Conservation (phyloP, 2,113 vertebrate genomes). For the Gymnogyps californianus region DNA sequence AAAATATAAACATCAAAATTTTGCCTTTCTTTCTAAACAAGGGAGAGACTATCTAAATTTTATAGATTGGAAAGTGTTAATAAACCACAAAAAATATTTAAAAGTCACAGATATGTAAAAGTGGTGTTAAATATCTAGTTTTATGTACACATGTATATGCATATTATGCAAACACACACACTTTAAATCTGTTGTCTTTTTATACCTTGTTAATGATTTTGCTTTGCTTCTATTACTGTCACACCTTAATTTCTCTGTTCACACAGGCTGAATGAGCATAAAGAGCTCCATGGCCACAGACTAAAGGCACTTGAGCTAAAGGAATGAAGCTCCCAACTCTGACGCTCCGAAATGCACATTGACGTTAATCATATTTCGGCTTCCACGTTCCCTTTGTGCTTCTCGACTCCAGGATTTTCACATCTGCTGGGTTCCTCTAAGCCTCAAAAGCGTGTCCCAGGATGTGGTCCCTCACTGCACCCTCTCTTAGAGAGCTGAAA, state of each 20-base stretch:
- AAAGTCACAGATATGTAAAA: background rate
- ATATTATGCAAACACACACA: background rate
- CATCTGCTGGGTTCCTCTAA: background rate
- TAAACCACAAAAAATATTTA: background rate
- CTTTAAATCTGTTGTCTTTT: background rate
- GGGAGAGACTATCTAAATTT: background rate
- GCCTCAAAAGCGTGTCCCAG: background rate
- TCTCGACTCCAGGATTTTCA: background rate
- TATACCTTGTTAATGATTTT: background rate
- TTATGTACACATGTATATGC: background rate
- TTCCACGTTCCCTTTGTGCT: background rate
- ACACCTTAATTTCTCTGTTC: background rate
- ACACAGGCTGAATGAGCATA: background rate
- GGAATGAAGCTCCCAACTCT: background rate
- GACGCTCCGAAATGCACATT: fast-evolving
- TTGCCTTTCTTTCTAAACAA: background rate
- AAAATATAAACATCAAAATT: background rate
- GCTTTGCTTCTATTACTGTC: background rate
- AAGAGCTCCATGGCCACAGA: background rate
- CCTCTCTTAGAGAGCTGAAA: background rate
- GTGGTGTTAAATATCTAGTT: background rate
- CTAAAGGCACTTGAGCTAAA: background rate
- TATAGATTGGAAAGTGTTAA: background rate
- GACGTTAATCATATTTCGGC: background rate
- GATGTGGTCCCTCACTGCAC: background rate